Evolutionary conservation across 2,113 vertebrate species (phyloP), one percentile per base, ranked within the genome.

Genomic region (Alaudala cheleensis): DNA sequence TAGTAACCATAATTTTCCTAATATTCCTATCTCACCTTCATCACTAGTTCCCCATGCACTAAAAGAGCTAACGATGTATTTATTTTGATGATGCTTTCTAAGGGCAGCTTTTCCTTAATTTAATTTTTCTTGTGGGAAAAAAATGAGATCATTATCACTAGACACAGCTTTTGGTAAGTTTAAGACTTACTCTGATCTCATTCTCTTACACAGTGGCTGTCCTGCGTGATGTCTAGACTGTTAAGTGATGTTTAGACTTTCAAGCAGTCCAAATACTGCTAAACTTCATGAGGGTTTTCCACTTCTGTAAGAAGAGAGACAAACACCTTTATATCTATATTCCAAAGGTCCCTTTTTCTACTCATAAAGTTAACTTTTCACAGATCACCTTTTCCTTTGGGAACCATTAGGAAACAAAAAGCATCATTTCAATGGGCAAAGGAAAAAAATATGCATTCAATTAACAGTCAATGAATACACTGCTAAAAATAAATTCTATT

Each of bases 401-500:
- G 86, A 58, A 72, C 42, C 24, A 57, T 49, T 72, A 62, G 53
- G 91, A 94, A 90, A 82, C 9, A 96, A 88, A 88, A 88, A 64
- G 19, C 28, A 94, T 56, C 20, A 65, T 62, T 93, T 89, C 72
- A 83, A 26, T 39, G 10, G 21, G 47, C 11, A 85, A 88, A 69
- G 53, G 53, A 91, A 86, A 81, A 64, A 93, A 95, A 37, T 45
- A 83, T 67, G 20, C 62, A 76, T 81, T 92, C 53, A 88, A 91
- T 47, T 69, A 73, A 65, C 50, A 84, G 28, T 42, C 6, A 5
- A 80, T 51, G 45, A 78, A 71, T 58, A 64, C 34, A 25, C 14
- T 56, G 69, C 67, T 94, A 86, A 96, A 95, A 96, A 91, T 95
- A 94, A 87, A 26, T 51, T 76, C 22, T 61, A 10, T 58, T 92